Conservation (phyloP, 2,888 invertebrate genomes). For the Embidobia sp. region DNA sequence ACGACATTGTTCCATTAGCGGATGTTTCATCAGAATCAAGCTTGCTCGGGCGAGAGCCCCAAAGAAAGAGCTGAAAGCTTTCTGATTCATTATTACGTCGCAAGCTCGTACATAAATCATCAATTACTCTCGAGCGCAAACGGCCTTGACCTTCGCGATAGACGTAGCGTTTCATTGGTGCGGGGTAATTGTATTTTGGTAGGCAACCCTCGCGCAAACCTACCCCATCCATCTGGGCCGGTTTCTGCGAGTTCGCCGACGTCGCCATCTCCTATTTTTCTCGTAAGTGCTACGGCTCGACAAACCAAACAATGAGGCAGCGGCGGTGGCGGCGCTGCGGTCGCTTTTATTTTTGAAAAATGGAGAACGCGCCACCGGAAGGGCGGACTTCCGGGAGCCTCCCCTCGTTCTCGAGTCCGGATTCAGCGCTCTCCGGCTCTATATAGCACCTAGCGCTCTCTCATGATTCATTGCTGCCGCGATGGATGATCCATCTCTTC, state of each 20-base stretch:
- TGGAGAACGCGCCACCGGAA: conserved; percentile 76
- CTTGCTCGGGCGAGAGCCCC: conserved; percentile 1
- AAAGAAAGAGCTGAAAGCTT: conserved; percentile 29
- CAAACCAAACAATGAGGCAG: conserved; percentile 76
- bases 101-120: conserved; percentile 20
- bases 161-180: conserved; percentile 13
- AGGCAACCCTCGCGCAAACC: conserved; percentile 56
- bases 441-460: conserved; percentile 72
- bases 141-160: conserved; percentile 38
- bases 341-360: conserved; percentile 80
- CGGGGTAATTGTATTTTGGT: conserved; percentile 45
- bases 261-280: conserved; percentile 44
- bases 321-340: conserved; percentile 69
- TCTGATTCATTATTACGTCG: conserved; percentile 29
- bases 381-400: conserved; percentile 78
- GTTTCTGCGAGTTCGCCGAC: conserved; percentile 45
- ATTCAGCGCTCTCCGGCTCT: conserved; percentile 69
- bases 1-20: conserved; percentile 26
- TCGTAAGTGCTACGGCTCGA: conserved; percentile 65
- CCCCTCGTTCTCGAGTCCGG: conserved; percentile 78
- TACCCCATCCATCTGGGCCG: conserved; percentile 52
- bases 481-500: conserved; percentile 81
- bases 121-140: conserved; percentile 22
- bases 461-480: conserved; percentile 81
- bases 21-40: conserved; percentile 24